Base-by-base conservation (phyloP, 2,113 vertebrate genomes). In the Trichechus manatus region DNA sequence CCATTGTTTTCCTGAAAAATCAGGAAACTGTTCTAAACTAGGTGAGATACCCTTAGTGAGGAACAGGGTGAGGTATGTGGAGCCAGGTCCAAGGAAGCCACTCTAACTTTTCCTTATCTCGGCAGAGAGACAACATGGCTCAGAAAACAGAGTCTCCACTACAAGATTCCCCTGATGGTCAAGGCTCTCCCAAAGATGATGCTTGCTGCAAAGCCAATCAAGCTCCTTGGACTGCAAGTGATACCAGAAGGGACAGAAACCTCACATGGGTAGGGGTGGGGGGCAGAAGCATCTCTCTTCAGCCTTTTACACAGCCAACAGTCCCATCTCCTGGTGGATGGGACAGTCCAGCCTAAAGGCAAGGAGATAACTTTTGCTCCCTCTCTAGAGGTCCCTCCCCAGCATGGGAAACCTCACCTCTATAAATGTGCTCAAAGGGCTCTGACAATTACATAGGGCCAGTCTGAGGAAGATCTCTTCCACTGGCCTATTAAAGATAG, bases 1-100 rank as follows among this genome's bases (percentile, higher is more conserved):
- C 56, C 47, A 70, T 31, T 61, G 7, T 94, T 61, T 89, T 50
- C 78, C 86, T 91, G 93, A 74, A 90, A 94, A 91, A 23, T 70
- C 89, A 47, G 74, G 70, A 70, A 74, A 87, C 11, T 39, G 5
- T 36, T 75, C 47, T 61, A 66, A 75, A 81, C 29, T 75, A 92
- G 33, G 68, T 0, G 0, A 78, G 87, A 42, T 9, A n/a, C 36
- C 50, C 42, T 81, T 56, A 19, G 2, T 47, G 53, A 59, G 22
- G 22, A 19, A 7, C 4, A 2, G 7, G 8, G 13, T 25, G 70
- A 78, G 39, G 20, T 13, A 13, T 17, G 3, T 1, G 36, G 59
- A 11, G 64, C 33, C 9, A 33, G 78, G 25, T 7, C n/a, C 33
- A 53, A 6, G 68, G 39, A 80, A 50, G 27, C n/a, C 39, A 14